These are phyloP conservation scores for Mastomys coucha DNA, from an alignment of 2,113 vertebrate genomes.

Conservation along the genomic window DNA sequence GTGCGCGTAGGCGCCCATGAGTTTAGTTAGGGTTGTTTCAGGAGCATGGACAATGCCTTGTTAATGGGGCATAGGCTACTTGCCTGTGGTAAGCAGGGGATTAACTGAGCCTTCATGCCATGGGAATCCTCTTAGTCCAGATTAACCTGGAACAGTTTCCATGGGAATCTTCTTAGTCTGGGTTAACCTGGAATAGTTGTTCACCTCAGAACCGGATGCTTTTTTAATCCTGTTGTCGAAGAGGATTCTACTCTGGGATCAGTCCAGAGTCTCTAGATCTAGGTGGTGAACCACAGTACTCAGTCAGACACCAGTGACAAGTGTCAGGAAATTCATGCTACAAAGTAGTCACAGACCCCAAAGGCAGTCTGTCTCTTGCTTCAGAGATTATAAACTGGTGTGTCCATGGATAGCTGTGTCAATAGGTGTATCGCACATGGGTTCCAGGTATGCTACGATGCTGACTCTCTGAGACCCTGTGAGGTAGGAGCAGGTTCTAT, in stretches of 20 bases:
- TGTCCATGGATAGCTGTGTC: background rate
- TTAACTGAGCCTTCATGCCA: background rate
- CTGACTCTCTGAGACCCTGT: background rate
- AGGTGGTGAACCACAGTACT: background rate
- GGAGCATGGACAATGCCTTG: too few species aligned
- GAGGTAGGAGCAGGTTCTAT: background rate
- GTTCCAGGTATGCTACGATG: background rate
- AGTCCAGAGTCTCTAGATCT: background rate
- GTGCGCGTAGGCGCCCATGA: background rate
- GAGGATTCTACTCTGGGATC: background rate
- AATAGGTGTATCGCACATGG: background rate
- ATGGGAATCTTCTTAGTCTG: background rate
- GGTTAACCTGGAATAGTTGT: too few species aligned
- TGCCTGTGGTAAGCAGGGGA: background rate
- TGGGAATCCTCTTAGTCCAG: background rate
- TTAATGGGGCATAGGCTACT: background rate
- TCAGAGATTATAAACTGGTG: background rate
- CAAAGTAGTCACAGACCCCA: background rate
- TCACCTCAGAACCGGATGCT: fast-evolving
- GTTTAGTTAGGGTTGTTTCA: background rate
- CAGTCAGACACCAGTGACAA: background rate
- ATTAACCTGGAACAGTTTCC: too few species aligned
- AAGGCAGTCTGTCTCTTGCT: background rate
- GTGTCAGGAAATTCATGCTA: background rate
- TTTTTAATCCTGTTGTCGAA: background rate